These are phyloP conservation scores for Sebastes minor DNA, from an alignment of 2,797 vertebrate genomes.

Conservation along the genomic window DNA sequence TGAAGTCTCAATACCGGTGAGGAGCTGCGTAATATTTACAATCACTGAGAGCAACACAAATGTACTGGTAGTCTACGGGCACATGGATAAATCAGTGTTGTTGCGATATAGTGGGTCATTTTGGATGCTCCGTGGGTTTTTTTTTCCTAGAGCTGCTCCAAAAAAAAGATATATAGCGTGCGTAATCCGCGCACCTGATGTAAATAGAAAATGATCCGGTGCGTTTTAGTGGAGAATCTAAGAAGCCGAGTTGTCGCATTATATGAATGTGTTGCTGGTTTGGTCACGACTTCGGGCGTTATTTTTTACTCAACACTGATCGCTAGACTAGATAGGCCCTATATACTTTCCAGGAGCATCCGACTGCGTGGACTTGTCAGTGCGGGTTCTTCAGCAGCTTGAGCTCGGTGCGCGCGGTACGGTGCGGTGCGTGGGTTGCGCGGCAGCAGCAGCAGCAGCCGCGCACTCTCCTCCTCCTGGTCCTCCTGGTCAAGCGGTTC, in stretches of 20 bases:
- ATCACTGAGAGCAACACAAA: neutral
- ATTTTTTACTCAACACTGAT: slow-evolving; percentile 37
- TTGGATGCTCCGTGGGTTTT: slow-evolving; percentile 19
- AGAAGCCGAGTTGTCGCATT: slow-evolving; percentile 51
- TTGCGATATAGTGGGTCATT: slow-evolving; percentile 24
- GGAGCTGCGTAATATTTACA: slow-evolving; percentile 1
- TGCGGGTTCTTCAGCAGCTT: slow-evolving; percentile 40
- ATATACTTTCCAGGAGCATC: slow-evolving; percentile 37
- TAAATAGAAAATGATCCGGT: slow-evolving; percentile 44
- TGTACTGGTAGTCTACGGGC: neutral
- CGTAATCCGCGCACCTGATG: slow-evolving; percentile 30
- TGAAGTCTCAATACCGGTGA: slow-evolving; percentile 12
- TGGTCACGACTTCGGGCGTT: slow-evolving; percentile 48
- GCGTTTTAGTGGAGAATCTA: neutral
- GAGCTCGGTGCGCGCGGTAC: slow-evolving; percentile 48
- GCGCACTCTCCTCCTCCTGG: slow-evolving; percentile 41
- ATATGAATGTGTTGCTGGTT: slow-evolving; percentile 23
- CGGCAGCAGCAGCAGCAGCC: neutral
- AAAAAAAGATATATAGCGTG: slow-evolving; percentile 8
- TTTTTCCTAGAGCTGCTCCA: slow-evolving; percentile 36
- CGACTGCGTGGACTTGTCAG: slow-evolving; percentile 51
- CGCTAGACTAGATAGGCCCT: slow-evolving; percentile 24
- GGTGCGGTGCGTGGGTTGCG: too few relatives aligned
- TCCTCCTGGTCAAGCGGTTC: slow-evolving; percentile 44
- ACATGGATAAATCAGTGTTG: slow-evolving; percentile 22